Evolutionary conservation across 2,113 vertebrate species (phyloP), one percentile per base, ranked within the genome.

Genomic region (Hemicordylus capensis): DNA sequence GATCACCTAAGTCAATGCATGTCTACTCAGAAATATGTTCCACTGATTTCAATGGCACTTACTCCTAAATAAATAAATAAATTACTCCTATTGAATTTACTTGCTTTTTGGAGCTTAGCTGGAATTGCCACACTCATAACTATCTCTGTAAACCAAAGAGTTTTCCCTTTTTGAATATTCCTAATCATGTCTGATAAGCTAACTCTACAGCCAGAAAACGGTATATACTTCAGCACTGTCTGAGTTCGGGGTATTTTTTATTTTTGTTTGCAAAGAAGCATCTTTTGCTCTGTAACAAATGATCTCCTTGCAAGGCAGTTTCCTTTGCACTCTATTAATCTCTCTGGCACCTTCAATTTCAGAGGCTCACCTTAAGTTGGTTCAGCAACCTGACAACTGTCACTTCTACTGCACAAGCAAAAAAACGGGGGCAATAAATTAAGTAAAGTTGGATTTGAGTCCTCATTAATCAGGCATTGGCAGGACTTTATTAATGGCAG

Each of bases 401-500:
- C 86, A 83, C 73, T 58, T 64, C 24, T 58, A 11, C 51, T 46
- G 12, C 59, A 79, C 86, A 70, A 67, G 54, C 85, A 88, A 54
- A 88, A 88, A 87, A 87, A 93, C 93, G 84, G 85, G 51, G 89
- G 85, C 85, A 84, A 83, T 2, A 86, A 88, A 92, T 93, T 92
- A 91, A 92, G 76, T 63, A 89, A 90, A 92, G 85, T 58, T 90
- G 86, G 66, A 89, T 77, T 85, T 19, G 58, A 92, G 42, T 82
- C 74, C 87, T 95, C 92, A 92, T 93, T 93, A 95, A 85, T 92
- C 87, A 93, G 90, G 80, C 76, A 91, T 79, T 88, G 81, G 86
- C 89, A 93, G 78, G 66, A 87, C 88, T 92, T 92, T 94, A 93
- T 92, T 94, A 93, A 95, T 92, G 89, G 89, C 58, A 75, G 88